phyloP scores from a whole-genome alignment of 1,140 invertebrate species.

The Drosophila littoralis region DNA sequence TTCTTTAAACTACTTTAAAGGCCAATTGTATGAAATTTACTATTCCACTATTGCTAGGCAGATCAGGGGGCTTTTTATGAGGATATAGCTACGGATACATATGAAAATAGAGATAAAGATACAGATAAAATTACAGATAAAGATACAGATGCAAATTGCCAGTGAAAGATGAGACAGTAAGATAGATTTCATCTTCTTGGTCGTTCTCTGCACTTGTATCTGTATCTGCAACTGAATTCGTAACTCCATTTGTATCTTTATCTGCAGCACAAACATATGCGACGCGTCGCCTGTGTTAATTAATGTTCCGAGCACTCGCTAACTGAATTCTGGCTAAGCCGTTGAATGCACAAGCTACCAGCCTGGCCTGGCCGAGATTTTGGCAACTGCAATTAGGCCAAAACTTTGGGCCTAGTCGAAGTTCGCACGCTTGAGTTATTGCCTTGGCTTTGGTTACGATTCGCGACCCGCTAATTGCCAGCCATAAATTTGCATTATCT shows the following conservation, averaged over 20 bases:
- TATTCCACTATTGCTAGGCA: too few species aligned
- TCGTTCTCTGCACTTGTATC: constrained; percentile 25
- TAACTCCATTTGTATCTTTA: constrained; percentile 19
- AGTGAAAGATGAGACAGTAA: constrained; percentile 61
- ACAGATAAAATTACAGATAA: constrained; percentile 29
- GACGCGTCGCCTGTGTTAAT: constrained; percentile 51
- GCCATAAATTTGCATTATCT: constrained; percentile 82
- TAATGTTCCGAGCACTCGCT: constrained; percentile 58
- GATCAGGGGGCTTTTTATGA: too few species aligned
- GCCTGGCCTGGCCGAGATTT: constrained; percentile 50
- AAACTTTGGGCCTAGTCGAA: constrained; percentile 58
- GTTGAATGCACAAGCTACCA: constrained; percentile 16
- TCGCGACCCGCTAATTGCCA: constrained; percentile 77
- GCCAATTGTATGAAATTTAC: too few species aligned
- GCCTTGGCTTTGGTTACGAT: constrained; percentile 63
- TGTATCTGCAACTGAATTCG: constrained; percentile 27
- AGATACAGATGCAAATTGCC: constrained; percentile 21
- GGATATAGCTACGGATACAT: constrained; percentile 19
- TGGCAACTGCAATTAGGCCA: constrained; percentile 69
- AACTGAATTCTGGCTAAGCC: constrained; percentile 66
- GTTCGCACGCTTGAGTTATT: constrained; percentile 63
- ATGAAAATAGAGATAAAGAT: constrained; percentile 22
- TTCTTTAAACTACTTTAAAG: too few species aligned
- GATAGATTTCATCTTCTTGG: constrained; percentile 40
- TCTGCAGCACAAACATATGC: constrained; percentile 49